Evolutionary conservation across 2,113 vertebrate species (phyloP).

Genomic region (Plotosus lineatus): DNA sequence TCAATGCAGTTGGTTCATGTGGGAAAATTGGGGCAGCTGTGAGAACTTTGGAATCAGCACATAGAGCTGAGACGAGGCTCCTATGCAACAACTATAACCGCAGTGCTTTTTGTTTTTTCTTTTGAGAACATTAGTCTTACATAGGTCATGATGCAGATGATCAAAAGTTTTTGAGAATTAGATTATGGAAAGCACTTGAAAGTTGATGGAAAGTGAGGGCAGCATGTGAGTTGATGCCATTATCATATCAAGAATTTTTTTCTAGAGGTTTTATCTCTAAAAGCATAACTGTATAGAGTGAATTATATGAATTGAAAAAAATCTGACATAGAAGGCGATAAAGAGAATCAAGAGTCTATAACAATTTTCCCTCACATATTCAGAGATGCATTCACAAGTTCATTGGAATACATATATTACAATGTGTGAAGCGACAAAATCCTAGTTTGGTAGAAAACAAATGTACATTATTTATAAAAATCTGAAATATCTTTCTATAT

Average conservation of each 20-base stretch:
- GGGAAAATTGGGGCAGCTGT: constrained; percentile 38
- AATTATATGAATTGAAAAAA: not conserved
- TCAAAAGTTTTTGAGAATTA: not conserved
- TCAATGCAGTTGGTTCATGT: constrained; percentile 15
- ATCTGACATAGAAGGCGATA: not conserved
- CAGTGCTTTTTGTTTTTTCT: constrained; percentile 13
- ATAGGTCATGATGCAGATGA: not conserved
- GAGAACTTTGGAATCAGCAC: constrained; percentile 50
- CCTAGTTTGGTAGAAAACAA: not conserved
- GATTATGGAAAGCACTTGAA: not conserved
- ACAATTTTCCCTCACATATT: not conserved
- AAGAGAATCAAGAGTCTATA: not conserved
- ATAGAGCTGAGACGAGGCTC: constrained; percentile 23
- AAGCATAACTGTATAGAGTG: not conserved
- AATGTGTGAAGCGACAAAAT: not conserved
- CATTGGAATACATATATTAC: not conserved
- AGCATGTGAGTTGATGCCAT: not conserved
- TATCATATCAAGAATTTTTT: not conserved
- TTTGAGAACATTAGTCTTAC: constrained; percentile 18
- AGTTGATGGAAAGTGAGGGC: not conserved
- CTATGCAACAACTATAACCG: constrained; percentile 5
- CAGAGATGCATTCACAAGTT: not conserved
- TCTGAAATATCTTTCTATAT: no score
- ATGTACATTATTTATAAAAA: constrained; percentile 7
- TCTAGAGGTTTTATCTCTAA: not conserved